Conservation (phyloP, 1,140 invertebrate genomes). For the Diuraphis noxia region DNA sequence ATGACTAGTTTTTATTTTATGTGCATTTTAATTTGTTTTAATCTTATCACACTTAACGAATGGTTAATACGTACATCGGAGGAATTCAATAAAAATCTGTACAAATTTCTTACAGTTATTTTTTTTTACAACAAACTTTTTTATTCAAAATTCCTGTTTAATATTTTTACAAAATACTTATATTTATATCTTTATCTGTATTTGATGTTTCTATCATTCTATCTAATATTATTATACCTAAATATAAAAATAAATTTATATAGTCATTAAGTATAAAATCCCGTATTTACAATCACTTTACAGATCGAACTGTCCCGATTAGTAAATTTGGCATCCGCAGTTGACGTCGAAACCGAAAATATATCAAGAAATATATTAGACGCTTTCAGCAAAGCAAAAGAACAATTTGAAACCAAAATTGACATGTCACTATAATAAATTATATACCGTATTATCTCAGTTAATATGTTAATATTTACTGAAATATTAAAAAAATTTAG, state of each 20-base stretch:
- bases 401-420: background rate
- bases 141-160: background rate
- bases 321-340: background rate
- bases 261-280: background rate
- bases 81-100: background rate
- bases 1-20: background rate
- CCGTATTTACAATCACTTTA: background rate
- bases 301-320: background rate
- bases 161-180: background rate
- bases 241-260: background rate
- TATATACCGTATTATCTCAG: background rate
- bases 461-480: background rate
- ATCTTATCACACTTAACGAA: background rate
- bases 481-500: background rate
- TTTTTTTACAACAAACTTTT: background rate
- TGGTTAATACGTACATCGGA: background rate
- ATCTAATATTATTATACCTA: background rate
- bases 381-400: background rate
- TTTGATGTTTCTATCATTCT: background rate
- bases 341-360: background rate
- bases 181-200: background rate
- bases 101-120: background rate
- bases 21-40: too few species aligned
- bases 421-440: background rate
- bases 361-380: constrained; percentile 15